Evolutionary conservation across 2,888 invertebrate genomes (phyloP).

Genomic region (Panzeria rudis): DNA sequence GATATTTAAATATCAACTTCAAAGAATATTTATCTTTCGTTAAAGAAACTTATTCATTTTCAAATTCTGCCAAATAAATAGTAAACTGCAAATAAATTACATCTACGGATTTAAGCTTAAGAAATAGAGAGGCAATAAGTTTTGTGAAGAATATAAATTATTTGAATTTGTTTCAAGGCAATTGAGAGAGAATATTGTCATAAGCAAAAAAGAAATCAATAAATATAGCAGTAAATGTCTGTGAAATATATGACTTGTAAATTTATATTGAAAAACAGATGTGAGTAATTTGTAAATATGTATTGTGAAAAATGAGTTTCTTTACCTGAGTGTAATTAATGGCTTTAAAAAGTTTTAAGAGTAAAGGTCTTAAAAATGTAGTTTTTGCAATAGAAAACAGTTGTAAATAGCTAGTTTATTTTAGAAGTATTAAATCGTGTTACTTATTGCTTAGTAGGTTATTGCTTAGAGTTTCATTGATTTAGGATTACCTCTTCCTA

Average conservation of each 20-base stretch:
- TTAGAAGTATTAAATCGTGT: too few relatives aligned
- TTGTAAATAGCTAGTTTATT: too few relatives aligned
- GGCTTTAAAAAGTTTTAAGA: neutral
- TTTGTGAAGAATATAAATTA: slow-evolving; percentile 23
- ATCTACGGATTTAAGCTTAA: neutral
- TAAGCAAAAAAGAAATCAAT: slow-evolving; percentile 4
- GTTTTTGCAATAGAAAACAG: too few relatives aligned
- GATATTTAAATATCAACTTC: slow-evolving; percentile 9
- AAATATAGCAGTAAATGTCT: neutral
- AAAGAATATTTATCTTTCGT: neutral
- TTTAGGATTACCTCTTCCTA: too few relatives aligned
- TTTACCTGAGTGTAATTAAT: neutral
- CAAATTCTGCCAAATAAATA: slow-evolving; percentile 6
- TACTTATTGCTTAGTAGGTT: too few relatives aligned
- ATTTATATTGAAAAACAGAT: slow-evolving; percentile 8
- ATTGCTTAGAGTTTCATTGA: too few relatives aligned
- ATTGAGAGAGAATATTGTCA: neutral
- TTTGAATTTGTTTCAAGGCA: slow-evolving; percentile 1
- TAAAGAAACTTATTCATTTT: slow-evolving; percentile 3
- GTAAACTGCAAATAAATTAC: slow-evolving; percentile 31
- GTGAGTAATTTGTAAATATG: neutral
- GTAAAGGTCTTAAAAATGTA: too few relatives aligned
- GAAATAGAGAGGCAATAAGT: neutral
- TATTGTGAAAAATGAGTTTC: neutral
- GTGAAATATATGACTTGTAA: slow-evolving; percentile 11